A percentile compares a stretch with the other conserved stretches of the same genome.
Evolutionary conservation across 2,888 invertebrate species (phyloP).

Genomic region (Agriotes lineatus): DNA sequence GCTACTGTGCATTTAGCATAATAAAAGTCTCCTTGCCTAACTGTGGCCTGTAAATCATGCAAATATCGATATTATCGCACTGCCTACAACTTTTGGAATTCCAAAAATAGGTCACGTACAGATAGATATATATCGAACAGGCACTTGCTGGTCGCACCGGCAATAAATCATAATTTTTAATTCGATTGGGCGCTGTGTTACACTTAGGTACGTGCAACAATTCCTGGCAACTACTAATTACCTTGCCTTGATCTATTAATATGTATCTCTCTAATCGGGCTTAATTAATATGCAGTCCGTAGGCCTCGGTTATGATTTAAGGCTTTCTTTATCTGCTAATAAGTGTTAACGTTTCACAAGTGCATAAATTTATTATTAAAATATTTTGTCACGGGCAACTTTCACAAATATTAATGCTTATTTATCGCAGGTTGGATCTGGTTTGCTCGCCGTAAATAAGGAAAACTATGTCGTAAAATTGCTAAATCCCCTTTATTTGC

Average conservation of each 20-base stretch:
- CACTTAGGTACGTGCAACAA: constrained; percentile 17
- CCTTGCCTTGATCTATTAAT: constrained; percentile 36
- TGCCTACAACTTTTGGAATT: neutral
- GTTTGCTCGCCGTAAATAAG: constrained; percentile 1
- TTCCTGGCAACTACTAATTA: constrained; percentile 34
- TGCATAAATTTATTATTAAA: constrained; percentile 16
- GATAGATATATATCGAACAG: constrained; percentile 18
- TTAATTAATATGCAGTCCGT: constrained; percentile 22
- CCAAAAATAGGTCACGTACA: constrained; percentile 22
- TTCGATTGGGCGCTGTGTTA: constrained; percentile 16
- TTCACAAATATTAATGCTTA: constrained; percentile 17
- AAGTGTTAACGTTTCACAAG: constrained; percentile 16
- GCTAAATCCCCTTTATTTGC: constrained; percentile 7
- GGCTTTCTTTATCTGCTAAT: constrained; percentile 13
- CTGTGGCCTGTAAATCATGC: too few species aligned
- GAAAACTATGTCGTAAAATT: neutral
- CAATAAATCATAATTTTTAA: constrained; percentile 29
- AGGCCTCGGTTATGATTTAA: constrained; percentile 15
- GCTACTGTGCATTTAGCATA: too few species aligned
- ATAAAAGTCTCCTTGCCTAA: too few species aligned
- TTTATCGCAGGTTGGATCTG: neutral
- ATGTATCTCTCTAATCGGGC: constrained; percentile 29
- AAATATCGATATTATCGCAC: too few species aligned
- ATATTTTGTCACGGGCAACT: constrained; percentile 10
- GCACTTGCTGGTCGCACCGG: constrained; percentile 13